These are phyloP conservation scores for Iselma pallidipennis DNA, from an alignment of 2,888 invertebrate genomes.

Conservation along the genomic window DNA sequence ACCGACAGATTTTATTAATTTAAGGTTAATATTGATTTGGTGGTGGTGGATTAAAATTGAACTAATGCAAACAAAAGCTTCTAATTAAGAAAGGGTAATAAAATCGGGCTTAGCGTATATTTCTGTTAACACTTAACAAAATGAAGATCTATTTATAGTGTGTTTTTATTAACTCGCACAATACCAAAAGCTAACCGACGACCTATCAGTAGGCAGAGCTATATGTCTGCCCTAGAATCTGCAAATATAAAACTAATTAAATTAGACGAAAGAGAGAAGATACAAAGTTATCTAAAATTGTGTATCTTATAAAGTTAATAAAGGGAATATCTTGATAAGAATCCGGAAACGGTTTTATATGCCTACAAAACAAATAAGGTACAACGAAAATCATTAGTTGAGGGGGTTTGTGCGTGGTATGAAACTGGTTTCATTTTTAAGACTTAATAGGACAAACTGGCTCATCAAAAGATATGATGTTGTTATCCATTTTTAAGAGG, in stretches of 20 bases:
- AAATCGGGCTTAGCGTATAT: conserved; percentile 21
- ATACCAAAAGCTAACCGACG: conserved; percentile 2
- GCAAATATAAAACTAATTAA: too few relatives aligned
- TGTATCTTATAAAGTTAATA: not conserved
- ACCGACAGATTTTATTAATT: not conserved
- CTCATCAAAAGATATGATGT: not conserved
- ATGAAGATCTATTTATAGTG: conserved; percentile 25
- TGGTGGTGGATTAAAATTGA: conserved; percentile 13
- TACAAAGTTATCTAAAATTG: too few relatives aligned
- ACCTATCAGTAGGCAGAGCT: not conserved
- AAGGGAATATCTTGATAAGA: not conserved
- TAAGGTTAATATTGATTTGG: not conserved
- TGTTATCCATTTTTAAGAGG: not conserved
- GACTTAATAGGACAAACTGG: too few relatives aligned
- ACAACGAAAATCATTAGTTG: too few relatives aligned
- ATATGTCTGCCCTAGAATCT: too few relatives aligned
- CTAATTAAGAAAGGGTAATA: conserved; percentile 23
- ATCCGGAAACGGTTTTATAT: too few relatives aligned
- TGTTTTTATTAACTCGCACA: conserved; percentile 21
- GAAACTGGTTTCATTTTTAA: too few relatives aligned
- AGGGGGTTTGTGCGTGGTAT: too few relatives aligned
- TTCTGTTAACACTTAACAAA: conserved; percentile 29
- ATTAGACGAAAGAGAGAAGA: too few relatives aligned
- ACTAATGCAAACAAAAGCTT: conserved; percentile 24
- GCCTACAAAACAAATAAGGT: too few relatives aligned